Base-by-base conservation (phyloP, 2,888 invertebrate genomes). In the Dicyrtomina minuta region DNA sequence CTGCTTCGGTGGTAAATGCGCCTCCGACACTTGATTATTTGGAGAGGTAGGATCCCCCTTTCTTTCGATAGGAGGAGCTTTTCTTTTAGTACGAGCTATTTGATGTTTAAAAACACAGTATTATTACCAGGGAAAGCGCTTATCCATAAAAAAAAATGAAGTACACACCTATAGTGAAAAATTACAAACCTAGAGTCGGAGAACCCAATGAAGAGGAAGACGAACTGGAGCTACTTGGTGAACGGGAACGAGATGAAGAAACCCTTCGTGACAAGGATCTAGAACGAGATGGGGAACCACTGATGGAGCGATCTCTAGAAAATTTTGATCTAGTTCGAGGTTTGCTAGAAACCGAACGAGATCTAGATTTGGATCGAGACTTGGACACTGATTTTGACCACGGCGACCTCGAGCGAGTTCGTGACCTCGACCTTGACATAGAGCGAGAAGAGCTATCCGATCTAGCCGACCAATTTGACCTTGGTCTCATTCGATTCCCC, bases 351-450 rank as follows among this genome's bases (percentile, higher is more conserved):
- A 33, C 53, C 20, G 39, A 58, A 12, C 60, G 65, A 27, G 70
- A 60, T 27, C 60, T 33, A 10, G 72, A 72, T 55, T 60, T 58
- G 3, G 72, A 65, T 12, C 27, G 41, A 33, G 64, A 72, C 43
- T 66, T 70, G n/a, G 66, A 70, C 20, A 51, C 13, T 20, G 66
- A 69, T 26, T 66, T 44, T 20, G 73, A 67, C 62, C 62, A 62
- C 33, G 65, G 44, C 6, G 70, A 70, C 39, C 66, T 46, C 26
- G 68, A 65, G 17, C 68, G 17, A 66, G 82, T 80, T 69, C 82
- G 81, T 60, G 83, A 81, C 75, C 83, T 81, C 72, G 83, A 82
- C 73, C 83, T 81, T 73, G 84, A 84, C 33, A 60, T 43, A 46
- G 83, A 82, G 73, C 82, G 82, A 78, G 84, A 71, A 77, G 84